Evolutionary conservation across 2,113 vertebrate species (phyloP).

Genomic region (Rhinogobius similis): DNA sequence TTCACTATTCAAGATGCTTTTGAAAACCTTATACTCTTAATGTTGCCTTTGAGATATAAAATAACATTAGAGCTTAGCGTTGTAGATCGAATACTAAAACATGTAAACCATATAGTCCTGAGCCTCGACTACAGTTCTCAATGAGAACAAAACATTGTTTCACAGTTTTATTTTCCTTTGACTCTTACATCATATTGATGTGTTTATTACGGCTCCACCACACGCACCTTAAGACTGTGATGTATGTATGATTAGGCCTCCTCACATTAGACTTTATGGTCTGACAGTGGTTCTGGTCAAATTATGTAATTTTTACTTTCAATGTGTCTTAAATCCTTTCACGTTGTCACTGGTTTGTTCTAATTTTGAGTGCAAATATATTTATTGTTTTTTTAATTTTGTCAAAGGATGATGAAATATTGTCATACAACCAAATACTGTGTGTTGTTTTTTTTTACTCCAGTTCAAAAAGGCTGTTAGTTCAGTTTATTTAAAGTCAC

Average conservation of each 20-base stretch:
- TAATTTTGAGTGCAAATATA: slow-evolving; percentile 19
- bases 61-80: slow-evolving; percentile 5
- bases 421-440: slow-evolving; percentile 36
- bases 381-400: background rate
- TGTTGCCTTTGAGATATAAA: slow-evolving; percentile 4
- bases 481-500: background rate
- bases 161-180: slow-evolving; percentile 13
- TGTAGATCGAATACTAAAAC: slow-evolving; percentile 8
- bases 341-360: background rate
- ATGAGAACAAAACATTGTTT: slow-evolving; percentile 71
- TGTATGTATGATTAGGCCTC: slow-evolving; percentile 12
- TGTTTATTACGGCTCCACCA: slow-evolving; percentile 36
- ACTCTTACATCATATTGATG: slow-evolving; percentile 81
- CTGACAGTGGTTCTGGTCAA: slow-evolving; percentile 21
- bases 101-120: background rate
- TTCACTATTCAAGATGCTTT: background rate
- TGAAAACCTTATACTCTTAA: background rate
- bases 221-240: slow-evolving; percentile 22
- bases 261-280: slow-evolving; percentile 17
- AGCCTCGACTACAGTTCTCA: slow-evolving; percentile 71
- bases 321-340: background rate
- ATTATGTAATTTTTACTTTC: slow-evolving; percentile 8
- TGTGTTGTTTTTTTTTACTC: background rate
- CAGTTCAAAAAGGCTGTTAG: no score
- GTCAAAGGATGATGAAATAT: slow-evolving; percentile 24